phyloP scores from a whole-genome alignment of 2,113 vertebrate genomes.

The Onychostruthus taczanowskii region DNA sequence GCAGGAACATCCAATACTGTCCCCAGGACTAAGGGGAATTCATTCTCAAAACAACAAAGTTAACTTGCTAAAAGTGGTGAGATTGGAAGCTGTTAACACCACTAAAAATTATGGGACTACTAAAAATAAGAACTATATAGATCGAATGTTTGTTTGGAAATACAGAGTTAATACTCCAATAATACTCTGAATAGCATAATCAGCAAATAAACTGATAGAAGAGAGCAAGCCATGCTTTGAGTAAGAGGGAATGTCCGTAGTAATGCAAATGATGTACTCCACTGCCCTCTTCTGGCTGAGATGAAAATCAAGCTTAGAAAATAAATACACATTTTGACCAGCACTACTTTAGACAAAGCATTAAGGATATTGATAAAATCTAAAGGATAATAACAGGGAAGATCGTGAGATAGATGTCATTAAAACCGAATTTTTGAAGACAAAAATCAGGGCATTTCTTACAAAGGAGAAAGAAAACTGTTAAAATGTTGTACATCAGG shows the following conservation, averaged over 20 bases:
- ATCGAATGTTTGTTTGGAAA: not conserved
- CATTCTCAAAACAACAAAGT: not conserved
- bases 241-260: no score
- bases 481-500: not conserved
- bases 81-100: not conserved
- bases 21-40: not conserved
- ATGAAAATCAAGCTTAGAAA: not conserved
- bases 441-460: not conserved
- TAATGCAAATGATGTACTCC: not conserved
- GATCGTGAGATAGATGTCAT: fast-evolving
- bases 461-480: not conserved
- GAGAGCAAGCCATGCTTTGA: not conserved
- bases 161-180: not conserved
- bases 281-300: conserved; percentile 41
- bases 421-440: not conserved
- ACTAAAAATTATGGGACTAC: not conserved
- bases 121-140: not conserved
- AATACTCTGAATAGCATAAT: not conserved
- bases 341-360: not conserved
- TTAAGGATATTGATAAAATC: not conserved
- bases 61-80: not conserved
- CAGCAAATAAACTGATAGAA: not conserved
- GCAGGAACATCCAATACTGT: not conserved
- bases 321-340: not conserved
- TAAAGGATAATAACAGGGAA: not conserved